A percentile compares a stretch with the other conserved stretches of the same genome.
Evolutionary conservation across 2,797 vertebrate species (phyloP).

Genomic region (Ctenopoma multispine): DNA sequence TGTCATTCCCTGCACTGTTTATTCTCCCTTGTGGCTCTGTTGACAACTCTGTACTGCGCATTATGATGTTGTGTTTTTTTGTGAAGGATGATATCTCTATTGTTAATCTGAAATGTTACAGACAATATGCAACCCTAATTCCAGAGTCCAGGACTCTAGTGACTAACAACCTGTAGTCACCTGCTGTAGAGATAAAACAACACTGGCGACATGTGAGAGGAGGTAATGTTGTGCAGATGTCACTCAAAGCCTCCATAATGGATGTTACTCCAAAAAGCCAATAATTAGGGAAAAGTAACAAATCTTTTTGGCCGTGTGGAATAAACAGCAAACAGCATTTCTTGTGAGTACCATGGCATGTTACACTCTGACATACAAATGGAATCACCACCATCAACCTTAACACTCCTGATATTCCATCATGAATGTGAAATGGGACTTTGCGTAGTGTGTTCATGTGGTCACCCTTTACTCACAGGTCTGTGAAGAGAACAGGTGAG

Average conservation of each 20-base stretch:
- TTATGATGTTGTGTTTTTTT: neutral
- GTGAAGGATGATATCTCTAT: slow-evolving; percentile 10
- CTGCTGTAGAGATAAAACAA: neutral
- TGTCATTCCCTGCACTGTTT: slow-evolving; percentile 19
- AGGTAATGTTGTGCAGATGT: neutral
- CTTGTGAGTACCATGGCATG: too few relatives aligned
- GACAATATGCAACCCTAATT: slow-evolving; percentile 5
- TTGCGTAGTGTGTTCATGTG: neutral
- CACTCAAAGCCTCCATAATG: neutral
- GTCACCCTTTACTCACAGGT: slow-evolving; percentile 88
- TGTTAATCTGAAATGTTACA: slow-evolving; percentile 3
- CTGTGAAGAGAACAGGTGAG: slow-evolving; percentile 94
- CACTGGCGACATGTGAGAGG: slow-evolving; percentile 2
- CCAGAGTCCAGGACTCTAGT: slow-evolving; percentile 3
- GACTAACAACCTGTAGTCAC: neutral
- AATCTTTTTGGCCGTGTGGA: too few relatives aligned
- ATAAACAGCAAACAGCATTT: too few relatives aligned
- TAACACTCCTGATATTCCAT: slow-evolving; percentile 2
- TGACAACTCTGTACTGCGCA: slow-evolving; percentile 21
- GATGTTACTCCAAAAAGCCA: too few relatives aligned
- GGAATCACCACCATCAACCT: neutral
- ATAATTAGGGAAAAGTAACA: too few relatives aligned
- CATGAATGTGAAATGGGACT: slow-evolving; percentile 2
- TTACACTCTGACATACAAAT: neutral
- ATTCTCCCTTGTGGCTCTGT: slow-evolving; percentile 13